Percentiles rank a stretch among this genome's conserved stretches.
phyloP scores from a whole-genome alignment of 2,113 vertebrate species.

The Tachuris rubrigastra region DNA sequence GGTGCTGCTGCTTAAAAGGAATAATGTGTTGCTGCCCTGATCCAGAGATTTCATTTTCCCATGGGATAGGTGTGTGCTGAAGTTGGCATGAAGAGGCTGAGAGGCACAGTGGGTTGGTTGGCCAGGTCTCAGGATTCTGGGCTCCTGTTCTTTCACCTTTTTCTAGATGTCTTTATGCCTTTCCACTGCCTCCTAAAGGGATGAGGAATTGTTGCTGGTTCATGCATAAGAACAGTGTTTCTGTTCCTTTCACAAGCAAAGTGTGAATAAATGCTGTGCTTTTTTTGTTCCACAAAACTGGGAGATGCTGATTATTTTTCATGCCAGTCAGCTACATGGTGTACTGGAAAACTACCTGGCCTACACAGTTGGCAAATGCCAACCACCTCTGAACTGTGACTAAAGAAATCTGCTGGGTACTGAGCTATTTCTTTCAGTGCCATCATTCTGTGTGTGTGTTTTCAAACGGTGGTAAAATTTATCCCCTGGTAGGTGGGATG shows the following conservation, averaged over 20 bases:
- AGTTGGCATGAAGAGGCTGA: background rate
- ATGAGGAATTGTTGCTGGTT: background rate
- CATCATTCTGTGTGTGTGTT: background rate
- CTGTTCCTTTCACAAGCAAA: background rate
- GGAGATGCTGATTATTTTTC: background rate
- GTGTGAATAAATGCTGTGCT: background rate
- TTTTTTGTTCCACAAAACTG: background rate
- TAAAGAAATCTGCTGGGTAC: background rate
- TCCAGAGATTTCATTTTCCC: background rate
- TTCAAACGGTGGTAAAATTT: background rate
- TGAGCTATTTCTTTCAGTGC: background rate
- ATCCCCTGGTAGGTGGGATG: background rate
- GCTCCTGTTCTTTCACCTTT: background rate
- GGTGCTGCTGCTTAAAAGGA: background rate
- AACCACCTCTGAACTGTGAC: background rate
- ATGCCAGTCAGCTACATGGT: background rate
- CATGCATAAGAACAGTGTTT: background rate
- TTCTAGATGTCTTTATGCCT: background rate
- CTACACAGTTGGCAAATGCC: background rate
- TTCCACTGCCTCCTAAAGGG: background rate
- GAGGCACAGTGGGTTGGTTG: background rate
- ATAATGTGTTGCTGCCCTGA: background rate
- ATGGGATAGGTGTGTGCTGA: background rate
- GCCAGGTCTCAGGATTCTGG: background rate
- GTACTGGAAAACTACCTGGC: background rate